Evolutionary conservation across 2,888 invertebrate genomes (phyloP).

Genomic region (Dorcus hopei): DNA sequence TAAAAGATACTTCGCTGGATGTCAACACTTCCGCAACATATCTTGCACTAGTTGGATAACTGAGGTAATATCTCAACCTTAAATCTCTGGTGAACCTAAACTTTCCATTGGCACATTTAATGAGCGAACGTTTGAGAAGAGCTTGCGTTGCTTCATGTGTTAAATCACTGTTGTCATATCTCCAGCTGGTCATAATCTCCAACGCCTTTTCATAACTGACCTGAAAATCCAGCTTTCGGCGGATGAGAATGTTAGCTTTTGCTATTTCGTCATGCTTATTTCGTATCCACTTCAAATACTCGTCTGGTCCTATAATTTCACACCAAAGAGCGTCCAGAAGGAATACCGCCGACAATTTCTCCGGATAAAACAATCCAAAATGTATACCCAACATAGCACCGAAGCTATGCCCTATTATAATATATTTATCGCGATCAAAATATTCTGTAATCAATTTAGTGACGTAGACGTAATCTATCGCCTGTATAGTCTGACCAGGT

Average conservation of each 20-base stretch:
- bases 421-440: constrained; percentile 15
- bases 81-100: constrained; percentile 44
- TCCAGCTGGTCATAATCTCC: constrained; percentile 9
- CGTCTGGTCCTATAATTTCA: constrained; percentile 11
- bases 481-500: constrained; percentile 29
- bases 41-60: constrained; percentile 12
- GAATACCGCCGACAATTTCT: constrained; percentile 40
- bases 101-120: constrained; percentile 30
- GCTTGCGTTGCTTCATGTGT: constrained; percentile 35
- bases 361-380: constrained; percentile 38
- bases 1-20: constrained; percentile 8
- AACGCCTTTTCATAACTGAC: constrained; percentile 10
- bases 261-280: constrained; percentile 42
- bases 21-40: constrained; percentile 12
- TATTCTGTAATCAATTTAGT: constrained; percentile 11
- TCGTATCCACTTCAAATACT: constrained; percentile 33
- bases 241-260: constrained; percentile 29
- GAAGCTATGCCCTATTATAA: constrained; percentile 42
- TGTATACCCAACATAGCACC: constrained; percentile 47
- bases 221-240: background rate
- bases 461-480: constrained; percentile 14
- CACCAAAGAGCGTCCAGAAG: constrained; percentile 41
- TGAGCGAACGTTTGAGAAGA: constrained; percentile 37
- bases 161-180: constrained; percentile 14
- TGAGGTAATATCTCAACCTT: constrained; percentile 27